Conservation (phyloP, 2,888 invertebrate genomes). For the Lochmaea capreae region DNA sequence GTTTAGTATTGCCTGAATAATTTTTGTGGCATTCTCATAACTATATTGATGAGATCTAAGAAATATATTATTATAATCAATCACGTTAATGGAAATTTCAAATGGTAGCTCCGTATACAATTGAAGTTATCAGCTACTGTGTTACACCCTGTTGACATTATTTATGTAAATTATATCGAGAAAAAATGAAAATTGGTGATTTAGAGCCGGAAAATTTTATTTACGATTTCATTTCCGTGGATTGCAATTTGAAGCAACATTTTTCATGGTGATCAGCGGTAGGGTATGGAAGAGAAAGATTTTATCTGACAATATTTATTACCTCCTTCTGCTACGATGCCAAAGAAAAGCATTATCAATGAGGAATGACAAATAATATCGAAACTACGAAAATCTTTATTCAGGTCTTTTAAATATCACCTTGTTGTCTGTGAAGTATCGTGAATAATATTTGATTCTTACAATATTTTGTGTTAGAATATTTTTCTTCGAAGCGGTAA, state of each 20-base stretch:
- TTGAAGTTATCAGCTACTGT: no score
- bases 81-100: no score
- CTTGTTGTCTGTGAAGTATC: no score
- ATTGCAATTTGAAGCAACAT: conserved; percentile 32
- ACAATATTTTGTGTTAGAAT: no score
- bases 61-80: no score
- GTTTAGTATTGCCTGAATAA: no score
- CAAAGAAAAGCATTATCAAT: conserved; percentile 28
- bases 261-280: conserved; percentile 16
- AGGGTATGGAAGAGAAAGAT: not conserved
- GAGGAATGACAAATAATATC: conserved; percentile 21
- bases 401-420: not conserved
- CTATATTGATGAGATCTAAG: no score
- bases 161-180: not conserved
- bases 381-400: no score
- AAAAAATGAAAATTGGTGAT: conserved; percentile 19
- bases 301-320: conserved; percentile 37
- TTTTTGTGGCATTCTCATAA: no score
- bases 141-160: not conserved
- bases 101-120: no score
- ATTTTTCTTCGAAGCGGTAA: no score
- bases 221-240: conserved; percentile 25
- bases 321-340: conserved; percentile 15
- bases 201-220: conserved; percentile 19
- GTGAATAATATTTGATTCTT: no score